Evolutionary conservation across 1,140 invertebrate species (phyloP), one percentile per base, ranked within the genome.

Genomic region (Neodiprion lecontei): DNA sequence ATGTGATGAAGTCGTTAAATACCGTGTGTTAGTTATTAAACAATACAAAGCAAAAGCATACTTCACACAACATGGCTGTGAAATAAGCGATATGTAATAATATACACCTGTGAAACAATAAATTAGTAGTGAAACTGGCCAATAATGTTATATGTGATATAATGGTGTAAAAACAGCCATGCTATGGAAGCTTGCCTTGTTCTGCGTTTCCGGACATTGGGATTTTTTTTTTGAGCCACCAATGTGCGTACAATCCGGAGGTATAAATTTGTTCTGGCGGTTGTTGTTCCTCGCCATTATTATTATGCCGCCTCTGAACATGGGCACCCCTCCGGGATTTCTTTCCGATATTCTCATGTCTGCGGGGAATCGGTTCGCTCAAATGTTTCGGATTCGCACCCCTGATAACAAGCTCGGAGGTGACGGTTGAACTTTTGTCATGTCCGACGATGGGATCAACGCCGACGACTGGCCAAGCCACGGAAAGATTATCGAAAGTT

Each of bases 221-320:
- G 85, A 96, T 90, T 82, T 94, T 92, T 84, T 94, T 94, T 91
- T 96, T 96, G 87, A 96, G 92, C 95, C 95, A 96, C 95, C 95
- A 96, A 88, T 96, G 95, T 75, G 95, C 95, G 85, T 96, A 96
- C 84, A 96, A 89, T 79, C 94, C 94, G 40, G 95, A 96, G 49
- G 93, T 92, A 87, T 93, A 96, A 79, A 93, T 83, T 76, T 90
- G 84, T 69, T 76, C 76, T 48, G 75, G 73, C 78, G 74, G 67
- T 67, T 77, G 50, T 66, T 76, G 72, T 70, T 73, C 14, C 21
- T 77, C 73, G 67, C 76, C 76, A 11, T 8, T 53, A 9, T 47
- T 68, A 48, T 28, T 73, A 14, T 23, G 48, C 50, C 67, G 50
- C 67, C n/a, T 65, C 11, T 67, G 12, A 50, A 47, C 17, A 28